phyloP scores from a whole-genome alignment of 2,113 vertebrate species.

The Sinocyclocheilus maitianheensis region DNA sequence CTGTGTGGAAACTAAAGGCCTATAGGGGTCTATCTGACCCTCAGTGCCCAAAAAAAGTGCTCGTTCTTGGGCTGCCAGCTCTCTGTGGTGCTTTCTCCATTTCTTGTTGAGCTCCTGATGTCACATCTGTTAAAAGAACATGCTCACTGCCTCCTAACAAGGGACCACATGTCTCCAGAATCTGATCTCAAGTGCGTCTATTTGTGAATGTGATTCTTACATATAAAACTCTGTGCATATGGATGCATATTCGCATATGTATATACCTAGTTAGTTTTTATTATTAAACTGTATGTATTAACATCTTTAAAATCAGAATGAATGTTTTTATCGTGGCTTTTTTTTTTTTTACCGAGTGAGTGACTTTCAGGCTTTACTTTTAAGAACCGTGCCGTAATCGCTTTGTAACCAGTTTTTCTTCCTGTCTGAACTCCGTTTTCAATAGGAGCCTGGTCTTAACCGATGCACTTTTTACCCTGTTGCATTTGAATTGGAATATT shows the following conservation, averaged over 20 bases:
- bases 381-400: constrained; percentile 70
- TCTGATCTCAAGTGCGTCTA: constrained; percentile 50
- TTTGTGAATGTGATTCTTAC: constrained; percentile 70
- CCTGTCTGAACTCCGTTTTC: constrained; percentile 73
- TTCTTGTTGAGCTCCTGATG: constrained; percentile 31
- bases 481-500: constrained; percentile 63
- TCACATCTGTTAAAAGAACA: constrained; percentile 38
- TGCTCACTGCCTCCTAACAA: constrained; percentile 36
- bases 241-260: constrained; percentile 56
- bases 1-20: constrained; percentile 56
- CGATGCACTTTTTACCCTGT: constrained; percentile 92
- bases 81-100: constrained; percentile 63
- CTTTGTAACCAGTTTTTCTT: constrained; percentile 78
- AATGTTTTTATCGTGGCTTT: constrained; percentile 75
- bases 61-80: constrained; percentile 18
- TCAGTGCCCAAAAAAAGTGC: not conserved
- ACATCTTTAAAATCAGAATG: constrained; percentile 80
- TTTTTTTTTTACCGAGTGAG: constrained; percentile 63
- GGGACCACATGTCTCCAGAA: constrained; percentile 37
- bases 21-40: not conserved
- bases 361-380: constrained; percentile 61
- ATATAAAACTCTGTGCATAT: constrained; percentile 53
- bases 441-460: constrained; percentile 81
- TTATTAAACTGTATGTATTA: constrained; percentile 76
- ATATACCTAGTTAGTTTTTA: constrained; percentile 67